Conservation (phyloP, 2,797 vertebrate genomes). For the Florisuga fusca region DNA sequence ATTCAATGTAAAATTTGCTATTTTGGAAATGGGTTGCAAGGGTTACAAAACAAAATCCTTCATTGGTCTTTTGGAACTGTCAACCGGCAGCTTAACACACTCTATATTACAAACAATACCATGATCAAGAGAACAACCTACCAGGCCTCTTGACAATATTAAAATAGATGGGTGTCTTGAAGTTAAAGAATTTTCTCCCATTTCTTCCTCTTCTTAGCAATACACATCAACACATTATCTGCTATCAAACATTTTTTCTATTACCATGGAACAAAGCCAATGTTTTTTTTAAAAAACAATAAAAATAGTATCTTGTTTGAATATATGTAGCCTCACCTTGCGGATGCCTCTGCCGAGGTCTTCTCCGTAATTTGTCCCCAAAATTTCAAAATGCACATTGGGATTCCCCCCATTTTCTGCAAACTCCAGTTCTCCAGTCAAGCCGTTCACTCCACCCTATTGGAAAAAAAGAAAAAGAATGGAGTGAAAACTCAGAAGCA, state of each 20-base stretch:
- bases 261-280: neutral
- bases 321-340: slow-evolving; percentile 83
- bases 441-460: slow-evolving; percentile 91
- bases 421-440: slow-evolving; percentile 95
- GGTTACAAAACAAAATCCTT: neutral
- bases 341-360: slow-evolving; percentile 94
- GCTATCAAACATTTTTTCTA: neutral
- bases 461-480: neutral
- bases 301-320: neutral
- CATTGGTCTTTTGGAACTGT: neutral
- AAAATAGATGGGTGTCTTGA: neutral
- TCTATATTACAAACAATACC: neutral
- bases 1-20: neutral
- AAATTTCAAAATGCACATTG: slow-evolving; percentile 96
- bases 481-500: neutral
- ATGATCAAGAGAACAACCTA: neutral
- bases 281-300: neutral
- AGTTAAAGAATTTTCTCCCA: neutral
- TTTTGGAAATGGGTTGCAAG: neutral
- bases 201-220: neutral
- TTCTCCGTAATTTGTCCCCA: slow-evolving; percentile 98
- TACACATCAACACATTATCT: neutral
- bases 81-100: neutral
- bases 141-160: neutral
- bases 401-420: slow-evolving; percentile 94